A percentile compares a stretch with the other conserved stretches of the same genome.
These are phyloP conservation scores for Clanis bilineata DNA, from an alignment of 2,888 invertebrate genomes.

Conservation along the genomic window DNA sequence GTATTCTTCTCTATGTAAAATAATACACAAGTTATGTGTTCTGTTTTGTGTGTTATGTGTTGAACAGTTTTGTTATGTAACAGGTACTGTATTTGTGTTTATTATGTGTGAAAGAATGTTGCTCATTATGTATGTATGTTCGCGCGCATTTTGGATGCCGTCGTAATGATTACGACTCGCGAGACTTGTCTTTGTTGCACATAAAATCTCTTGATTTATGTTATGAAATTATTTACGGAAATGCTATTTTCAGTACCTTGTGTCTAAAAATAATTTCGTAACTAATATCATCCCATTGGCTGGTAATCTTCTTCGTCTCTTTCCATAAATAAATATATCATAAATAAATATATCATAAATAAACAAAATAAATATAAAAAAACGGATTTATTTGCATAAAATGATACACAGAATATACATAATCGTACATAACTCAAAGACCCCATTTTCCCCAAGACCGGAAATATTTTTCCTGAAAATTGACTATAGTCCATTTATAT, in stretches of 20 bases:
- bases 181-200: not conserved
- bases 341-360: too few relatives aligned
- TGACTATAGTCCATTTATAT: too few relatives aligned
- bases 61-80: slow-evolving; percentile 17
- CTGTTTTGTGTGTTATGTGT: slow-evolving; percentile 11
- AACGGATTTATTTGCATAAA: not conserved
- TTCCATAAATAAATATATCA: too few relatives aligned
- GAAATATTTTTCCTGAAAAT: not conserved
- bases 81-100: slow-evolving; percentile 5
- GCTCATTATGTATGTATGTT: slow-evolving; percentile 3
- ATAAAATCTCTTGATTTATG: not conserved
- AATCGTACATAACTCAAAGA: not conserved
- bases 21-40: slow-evolving; percentile 13
- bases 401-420: not conserved
- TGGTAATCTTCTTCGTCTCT: too few relatives aligned
- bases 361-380: not conserved
- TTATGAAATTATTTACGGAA: not conserved
- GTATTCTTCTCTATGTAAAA: slow-evolving; percentile 19
- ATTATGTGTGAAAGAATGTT: slow-evolving; percentile 1
- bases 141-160: slow-evolving; percentile 7
- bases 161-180: not conserved
- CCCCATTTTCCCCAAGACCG: not conserved
- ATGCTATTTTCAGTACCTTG: too few relatives aligned
- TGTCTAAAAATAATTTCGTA: too few relatives aligned
- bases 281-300: too few relatives aligned